These are phyloP conservation scores for Oophaga pumilio DNA, from an alignment of 2,113 vertebrate species.

Conservation along the genomic window DNA sequence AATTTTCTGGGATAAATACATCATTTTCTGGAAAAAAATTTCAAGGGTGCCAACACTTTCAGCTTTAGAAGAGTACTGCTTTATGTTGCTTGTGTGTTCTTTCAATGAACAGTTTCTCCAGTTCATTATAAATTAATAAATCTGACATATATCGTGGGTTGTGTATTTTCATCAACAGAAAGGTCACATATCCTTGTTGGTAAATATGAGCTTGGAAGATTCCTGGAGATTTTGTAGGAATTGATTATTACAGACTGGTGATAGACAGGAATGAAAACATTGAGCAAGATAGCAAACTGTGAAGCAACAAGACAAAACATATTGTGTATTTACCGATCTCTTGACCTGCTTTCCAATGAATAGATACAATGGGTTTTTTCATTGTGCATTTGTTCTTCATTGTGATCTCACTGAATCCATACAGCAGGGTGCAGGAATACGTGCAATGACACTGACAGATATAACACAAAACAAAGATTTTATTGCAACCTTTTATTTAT, in stretches of 20 bases:
- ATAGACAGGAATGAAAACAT: not conserved
- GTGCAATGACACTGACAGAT: not conserved
- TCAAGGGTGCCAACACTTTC: not conserved
- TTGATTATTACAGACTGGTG: not conserved
- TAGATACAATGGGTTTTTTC: not conserved
- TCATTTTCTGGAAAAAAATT: not conserved
- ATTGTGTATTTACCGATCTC: not conserved
- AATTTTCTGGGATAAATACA: too few relatives aligned
- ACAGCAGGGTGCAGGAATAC: not conserved
- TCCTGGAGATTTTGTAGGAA: constrained; percentile 15
- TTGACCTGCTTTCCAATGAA: not conserved
- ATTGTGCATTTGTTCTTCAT: not conserved
- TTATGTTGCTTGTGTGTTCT: not conserved
- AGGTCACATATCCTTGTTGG: constrained; percentile 42
- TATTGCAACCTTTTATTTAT: not conserved
- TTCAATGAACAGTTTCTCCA: not conserved
- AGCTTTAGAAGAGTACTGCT: not conserved
- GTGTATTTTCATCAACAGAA: constrained; percentile 32
- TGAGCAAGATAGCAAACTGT: not conserved
- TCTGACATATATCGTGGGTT: not conserved
- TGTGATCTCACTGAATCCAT: not conserved
- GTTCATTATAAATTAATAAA: constrained; percentile 31
- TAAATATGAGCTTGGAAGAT: constrained; percentile 28
- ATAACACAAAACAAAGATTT: not conserved
- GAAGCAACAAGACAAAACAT: not conserved